Conservation (phyloP, 2,888 invertebrate species). For the Acrobasis repandana region DNA sequence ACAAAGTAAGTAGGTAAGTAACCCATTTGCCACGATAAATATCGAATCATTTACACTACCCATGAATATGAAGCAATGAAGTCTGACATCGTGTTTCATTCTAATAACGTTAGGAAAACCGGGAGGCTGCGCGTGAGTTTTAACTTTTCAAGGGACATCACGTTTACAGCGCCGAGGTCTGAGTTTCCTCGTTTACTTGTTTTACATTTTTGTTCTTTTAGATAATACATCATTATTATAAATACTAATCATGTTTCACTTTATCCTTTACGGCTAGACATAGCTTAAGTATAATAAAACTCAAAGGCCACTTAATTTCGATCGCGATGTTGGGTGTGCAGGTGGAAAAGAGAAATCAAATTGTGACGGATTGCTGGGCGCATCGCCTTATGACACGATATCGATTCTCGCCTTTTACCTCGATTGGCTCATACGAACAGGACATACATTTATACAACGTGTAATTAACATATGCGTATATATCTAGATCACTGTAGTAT, state of each 20-base stretch:
- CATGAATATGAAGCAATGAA: no score
- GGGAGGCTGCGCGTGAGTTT: constrained; percentile 41
- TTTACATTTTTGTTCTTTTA: no score
- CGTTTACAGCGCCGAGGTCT: constrained; percentile 52
- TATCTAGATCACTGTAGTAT: no score
- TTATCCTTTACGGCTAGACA: no score
- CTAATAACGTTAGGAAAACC: constrained; percentile 40
- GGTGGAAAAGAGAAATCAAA: not conserved
- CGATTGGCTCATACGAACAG: no score
- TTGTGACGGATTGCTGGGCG: not conserved
- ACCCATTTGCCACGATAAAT: no score
- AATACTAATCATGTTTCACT: no score
- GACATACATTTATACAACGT: no score
- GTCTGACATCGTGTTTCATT: not conserved
- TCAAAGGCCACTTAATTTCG: not conserved
- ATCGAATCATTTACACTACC: no score
- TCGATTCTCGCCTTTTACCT: not conserved
- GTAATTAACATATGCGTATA: no score
- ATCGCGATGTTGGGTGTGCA: not conserved
- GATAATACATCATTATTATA: no score
- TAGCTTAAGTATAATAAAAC: not conserved
- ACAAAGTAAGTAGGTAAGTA: no score
- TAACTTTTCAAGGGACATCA: constrained; percentile 60
- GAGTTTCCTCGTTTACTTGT: not conserved
- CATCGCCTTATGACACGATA: not conserved